phyloP scores from a whole-genome alignment of 2,888 invertebrate species.

The Anarsia innoxiella region DNA sequence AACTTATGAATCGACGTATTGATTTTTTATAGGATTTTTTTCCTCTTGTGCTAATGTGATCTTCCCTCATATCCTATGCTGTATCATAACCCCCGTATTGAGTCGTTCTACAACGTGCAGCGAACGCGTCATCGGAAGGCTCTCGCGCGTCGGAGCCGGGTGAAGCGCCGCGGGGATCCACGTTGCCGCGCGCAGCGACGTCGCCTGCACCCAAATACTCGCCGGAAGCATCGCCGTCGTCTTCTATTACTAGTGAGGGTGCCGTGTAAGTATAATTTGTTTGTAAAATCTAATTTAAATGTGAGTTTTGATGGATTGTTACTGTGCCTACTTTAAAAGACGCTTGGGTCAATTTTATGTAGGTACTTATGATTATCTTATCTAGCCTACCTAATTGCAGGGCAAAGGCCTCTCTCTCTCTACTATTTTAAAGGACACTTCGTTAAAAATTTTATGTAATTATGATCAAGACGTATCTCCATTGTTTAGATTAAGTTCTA shows the following conservation, averaged over 20 bases:
- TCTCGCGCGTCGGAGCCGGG: slow-evolving; percentile 69
- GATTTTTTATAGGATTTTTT: too few species aligned
- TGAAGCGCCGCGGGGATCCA: slow-evolving; percentile 60
- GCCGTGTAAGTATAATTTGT: slow-evolving; percentile 73
- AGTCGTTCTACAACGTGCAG: slow-evolving; percentile 67
- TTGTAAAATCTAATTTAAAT: too few species aligned
- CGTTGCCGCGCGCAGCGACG: slow-evolving; percentile 58
- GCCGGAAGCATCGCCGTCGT: slow-evolving; percentile 89
- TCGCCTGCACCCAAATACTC: slow-evolving; percentile 79
- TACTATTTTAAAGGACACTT: too few species aligned
- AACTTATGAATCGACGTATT: too few species aligned
- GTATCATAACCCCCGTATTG: slow-evolving; percentile 39
- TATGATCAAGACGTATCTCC: too few species aligned
- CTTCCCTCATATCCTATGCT: neutral
- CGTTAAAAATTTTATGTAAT: too few species aligned
- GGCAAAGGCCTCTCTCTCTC: too few species aligned
- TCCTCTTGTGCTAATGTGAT: too few species aligned
- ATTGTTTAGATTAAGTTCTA: too few species aligned
- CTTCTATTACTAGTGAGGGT: slow-evolving; percentile 90
- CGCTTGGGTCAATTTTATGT: neutral
- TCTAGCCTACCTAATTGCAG: too few species aligned
- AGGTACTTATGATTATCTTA: too few species aligned
- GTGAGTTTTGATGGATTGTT: neutral
- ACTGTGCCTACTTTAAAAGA: neutral
- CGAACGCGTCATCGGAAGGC: slow-evolving; percentile 72